phyloP scores from a whole-genome alignment of 2,888 invertebrate genomes.

The Ectobius pallidus region DNA sequence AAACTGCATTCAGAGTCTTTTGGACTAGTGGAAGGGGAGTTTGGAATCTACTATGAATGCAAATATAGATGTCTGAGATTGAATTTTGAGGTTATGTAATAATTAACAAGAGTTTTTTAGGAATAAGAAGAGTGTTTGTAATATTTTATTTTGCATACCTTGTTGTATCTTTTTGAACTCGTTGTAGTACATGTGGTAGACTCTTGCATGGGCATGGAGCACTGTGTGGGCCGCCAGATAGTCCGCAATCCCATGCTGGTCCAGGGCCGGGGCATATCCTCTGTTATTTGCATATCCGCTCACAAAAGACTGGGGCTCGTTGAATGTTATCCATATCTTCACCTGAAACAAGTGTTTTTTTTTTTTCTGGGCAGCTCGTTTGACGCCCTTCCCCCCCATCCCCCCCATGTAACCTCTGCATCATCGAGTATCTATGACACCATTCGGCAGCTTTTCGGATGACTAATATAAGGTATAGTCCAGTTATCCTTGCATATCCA shows the following conservation, averaged over 20 bases:
- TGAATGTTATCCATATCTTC: slow-evolving; percentile 64
- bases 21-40: too few species aligned
- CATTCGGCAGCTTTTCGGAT: too few species aligned
- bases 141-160: slow-evolving; percentile 36
- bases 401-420: too few species aligned
- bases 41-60: not conserved
- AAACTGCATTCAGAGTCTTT: too few species aligned
- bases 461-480: too few species aligned
- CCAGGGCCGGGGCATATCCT: not conserved
- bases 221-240: slow-evolving; percentile 61
- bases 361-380: too few species aligned
- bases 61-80: not conserved
- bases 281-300: slow-evolving; percentile 46
- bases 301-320: slow-evolving; percentile 60
- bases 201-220: slow-evolving; percentile 51
- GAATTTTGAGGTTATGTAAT: not conserved
- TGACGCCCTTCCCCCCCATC: too few species aligned
- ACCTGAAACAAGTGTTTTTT: slow-evolving; percentile 52
- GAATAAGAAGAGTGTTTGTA: not conserved
- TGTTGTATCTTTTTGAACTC: slow-evolving; percentile 46
- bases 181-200: slow-evolving; percentile 51
- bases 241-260: slow-evolving; percentile 52
- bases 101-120: not conserved
- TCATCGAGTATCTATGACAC: too few species aligned
- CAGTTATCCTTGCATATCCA: too few species aligned